phyloP scores from a whole-genome alignment of 1,140 invertebrate genomes.

The Drosophila eugracilis region DNA sequence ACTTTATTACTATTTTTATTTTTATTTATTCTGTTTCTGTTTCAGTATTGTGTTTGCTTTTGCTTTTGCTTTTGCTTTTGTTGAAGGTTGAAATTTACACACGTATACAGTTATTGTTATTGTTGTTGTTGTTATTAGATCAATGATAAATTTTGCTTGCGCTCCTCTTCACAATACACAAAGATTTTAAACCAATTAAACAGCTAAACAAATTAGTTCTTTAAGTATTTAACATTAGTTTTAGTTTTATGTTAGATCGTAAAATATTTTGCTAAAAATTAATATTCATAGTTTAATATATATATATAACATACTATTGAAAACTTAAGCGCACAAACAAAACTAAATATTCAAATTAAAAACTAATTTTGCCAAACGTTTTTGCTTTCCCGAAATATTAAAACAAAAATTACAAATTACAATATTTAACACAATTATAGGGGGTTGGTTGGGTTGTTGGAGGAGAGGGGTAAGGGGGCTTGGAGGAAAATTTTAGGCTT shows the following conservation, averaged over 20 bases:
- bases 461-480: neutral
- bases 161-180: constrained; percentile 66
- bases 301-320: constrained; percentile 74
- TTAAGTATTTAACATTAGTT: constrained; percentile 75
- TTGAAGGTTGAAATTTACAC: constrained; percentile 60
- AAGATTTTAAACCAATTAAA: constrained; percentile 76
- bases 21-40: no score
- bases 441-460: neutral
- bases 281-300: constrained; percentile 75
- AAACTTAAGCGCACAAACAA: constrained; percentile 81
- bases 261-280: constrained; percentile 81
- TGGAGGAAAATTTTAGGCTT: constrained; percentile 28
- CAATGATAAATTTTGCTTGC: constrained; percentile 57
- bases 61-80: no score
- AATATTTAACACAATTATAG: constrained; percentile 81
- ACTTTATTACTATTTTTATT: constrained; percentile 37
- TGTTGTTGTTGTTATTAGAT: constrained; percentile 53
- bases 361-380: constrained; percentile 83
- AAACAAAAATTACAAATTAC: constrained; percentile 79
- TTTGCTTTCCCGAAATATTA: constrained; percentile 83
- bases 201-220: constrained; percentile 69
- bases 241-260: constrained; percentile 63
- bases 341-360: constrained; percentile 80
- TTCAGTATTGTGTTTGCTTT: constrained; percentile 42
- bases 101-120: constrained; percentile 69